Conservation (phyloP, 2,113 vertebrate species). For the Pygoscelis adeliae region DNA sequence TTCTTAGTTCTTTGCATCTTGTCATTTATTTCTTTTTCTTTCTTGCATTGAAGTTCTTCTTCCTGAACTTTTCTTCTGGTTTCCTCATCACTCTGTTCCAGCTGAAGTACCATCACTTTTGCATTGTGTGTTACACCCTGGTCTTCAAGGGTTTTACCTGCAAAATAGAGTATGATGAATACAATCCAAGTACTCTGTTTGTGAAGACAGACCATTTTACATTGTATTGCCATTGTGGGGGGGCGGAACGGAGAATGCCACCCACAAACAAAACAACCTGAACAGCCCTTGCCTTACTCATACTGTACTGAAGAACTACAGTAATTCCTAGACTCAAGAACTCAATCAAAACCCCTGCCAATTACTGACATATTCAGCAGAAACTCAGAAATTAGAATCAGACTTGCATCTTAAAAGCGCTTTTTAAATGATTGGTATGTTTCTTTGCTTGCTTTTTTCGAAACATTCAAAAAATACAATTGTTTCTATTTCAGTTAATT, state of each 20-base stretch:
- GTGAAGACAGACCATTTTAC: not conserved
- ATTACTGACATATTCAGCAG: not conserved
- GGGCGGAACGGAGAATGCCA: not conserved
- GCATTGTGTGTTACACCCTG: constrained; percentile 91
- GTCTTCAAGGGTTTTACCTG: constrained; percentile 83
- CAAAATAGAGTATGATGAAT: not conserved
- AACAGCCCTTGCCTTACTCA: not conserved
- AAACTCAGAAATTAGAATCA: not conserved
- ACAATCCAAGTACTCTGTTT: not conserved
- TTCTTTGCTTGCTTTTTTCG: not conserved
- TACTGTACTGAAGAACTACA: not conserved
- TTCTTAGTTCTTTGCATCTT: constrained; percentile 86
- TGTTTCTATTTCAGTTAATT: not conserved
- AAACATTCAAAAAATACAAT: fast-evolving
- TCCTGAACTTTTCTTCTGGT: constrained; percentile 67
- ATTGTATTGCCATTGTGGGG: not conserved
- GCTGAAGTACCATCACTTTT: constrained; percentile 88
- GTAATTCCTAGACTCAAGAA: not conserved
- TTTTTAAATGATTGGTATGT: not conserved
- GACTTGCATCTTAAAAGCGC: not conserved
- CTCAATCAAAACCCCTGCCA: not conserved
- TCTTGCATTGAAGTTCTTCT: constrained; percentile 77
- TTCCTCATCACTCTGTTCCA: constrained; percentile 84
- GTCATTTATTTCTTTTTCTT: constrained; percentile 73
- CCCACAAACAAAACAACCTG: not conserved